A percentile compares a stretch with the other conserved stretches of the same genome.
These are phyloP conservation scores for Hydrozoanthus tunicans DNA, from an alignment of 64 coral and sea anemone genomes.

Conservation along the genomic window DNA sequence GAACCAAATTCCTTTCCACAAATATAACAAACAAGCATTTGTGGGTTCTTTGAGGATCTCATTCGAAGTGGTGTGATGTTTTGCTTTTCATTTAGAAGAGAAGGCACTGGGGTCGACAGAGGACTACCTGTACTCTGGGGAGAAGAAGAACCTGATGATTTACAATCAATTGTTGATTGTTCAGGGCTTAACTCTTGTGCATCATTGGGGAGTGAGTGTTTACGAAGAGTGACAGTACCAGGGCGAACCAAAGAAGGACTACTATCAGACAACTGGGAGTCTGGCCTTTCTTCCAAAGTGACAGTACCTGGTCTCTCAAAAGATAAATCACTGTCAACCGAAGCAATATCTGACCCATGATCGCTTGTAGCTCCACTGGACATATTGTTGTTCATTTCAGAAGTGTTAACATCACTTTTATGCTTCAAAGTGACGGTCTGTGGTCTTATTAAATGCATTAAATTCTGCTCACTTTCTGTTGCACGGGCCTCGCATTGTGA, in stretches of 20 bases:
- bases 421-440: conserved; percentile 39
- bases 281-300: conserved; percentile 45
- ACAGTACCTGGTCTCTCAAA: conserved; percentile 30
- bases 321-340: conserved; percentile 13
- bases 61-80: conserved; percentile 60
- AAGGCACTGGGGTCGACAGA: conserved; percentile 35
- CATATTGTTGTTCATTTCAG: conserved; percentile 42
- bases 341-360: neutral
- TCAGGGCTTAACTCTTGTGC: conserved; percentile 15
- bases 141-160: conserved; percentile 52
- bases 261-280: conserved; percentile 4
- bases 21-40: conserved; percentile 88
- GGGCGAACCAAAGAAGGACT: conserved; percentile 34
- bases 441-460: conserved; percentile 43
- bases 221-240: conserved; percentile 35
- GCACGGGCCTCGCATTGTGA: conserved; percentile 21
- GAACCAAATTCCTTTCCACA: conserved; percentile 96
- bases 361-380: neutral
- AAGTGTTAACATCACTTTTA: neutral
- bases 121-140: conserved; percentile 35
- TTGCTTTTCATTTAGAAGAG: conserved; percentile 29
- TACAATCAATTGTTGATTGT: conserved; percentile 12
- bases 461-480: conserved; percentile 26
- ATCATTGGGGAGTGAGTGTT: conserved; percentile 56
- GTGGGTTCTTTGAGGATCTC: conserved; percentile 70